phyloP scores from a whole-genome alignment of 2,113 vertebrate species.

The Brachyhypopomus occidentalis region DNA sequence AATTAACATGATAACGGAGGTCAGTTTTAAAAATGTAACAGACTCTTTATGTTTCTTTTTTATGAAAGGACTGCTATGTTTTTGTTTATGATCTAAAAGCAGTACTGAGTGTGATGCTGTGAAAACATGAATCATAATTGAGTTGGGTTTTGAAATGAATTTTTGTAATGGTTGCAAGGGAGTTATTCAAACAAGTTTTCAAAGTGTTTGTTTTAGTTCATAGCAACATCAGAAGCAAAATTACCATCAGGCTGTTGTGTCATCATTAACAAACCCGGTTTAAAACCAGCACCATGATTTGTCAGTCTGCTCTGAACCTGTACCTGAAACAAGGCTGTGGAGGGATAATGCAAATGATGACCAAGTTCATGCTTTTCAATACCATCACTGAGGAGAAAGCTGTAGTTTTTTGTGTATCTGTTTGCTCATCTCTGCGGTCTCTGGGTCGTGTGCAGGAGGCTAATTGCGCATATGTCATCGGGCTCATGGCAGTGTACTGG shows the following conservation, averaged over 20 bases:
- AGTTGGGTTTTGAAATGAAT: not conserved
- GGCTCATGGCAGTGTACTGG: constrained; percentile 93
- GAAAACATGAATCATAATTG: not conserved
- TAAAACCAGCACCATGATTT: not conserved
- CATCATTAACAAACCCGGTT: not conserved
- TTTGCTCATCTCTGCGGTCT: not conserved
- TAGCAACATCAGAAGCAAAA: not conserved
- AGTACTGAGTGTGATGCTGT: not conserved
- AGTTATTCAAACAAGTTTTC: too few relatives aligned
- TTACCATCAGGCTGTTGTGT: not conserved
- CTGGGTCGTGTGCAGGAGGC: constrained; percentile 76
- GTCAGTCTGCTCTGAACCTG: not conserved
- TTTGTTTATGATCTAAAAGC: not conserved
- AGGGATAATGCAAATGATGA: not conserved
- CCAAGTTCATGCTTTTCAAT: not conserved
- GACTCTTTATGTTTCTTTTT: not conserved
- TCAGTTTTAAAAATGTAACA: too few relatives aligned
- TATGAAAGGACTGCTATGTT: not conserved
- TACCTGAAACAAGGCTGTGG: not conserved
- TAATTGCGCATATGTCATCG: constrained; percentile 85
- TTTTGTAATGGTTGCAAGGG: too few relatives aligned
- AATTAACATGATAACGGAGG: too few relatives aligned
- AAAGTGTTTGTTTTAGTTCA: too few relatives aligned
- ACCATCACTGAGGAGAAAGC: not conserved
- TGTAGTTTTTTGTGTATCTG: not conserved